These are phyloP conservation scores for Phyllotreta striolata DNA, from an alignment of 2,888 invertebrate species.

Conservation along the genomic window DNA sequence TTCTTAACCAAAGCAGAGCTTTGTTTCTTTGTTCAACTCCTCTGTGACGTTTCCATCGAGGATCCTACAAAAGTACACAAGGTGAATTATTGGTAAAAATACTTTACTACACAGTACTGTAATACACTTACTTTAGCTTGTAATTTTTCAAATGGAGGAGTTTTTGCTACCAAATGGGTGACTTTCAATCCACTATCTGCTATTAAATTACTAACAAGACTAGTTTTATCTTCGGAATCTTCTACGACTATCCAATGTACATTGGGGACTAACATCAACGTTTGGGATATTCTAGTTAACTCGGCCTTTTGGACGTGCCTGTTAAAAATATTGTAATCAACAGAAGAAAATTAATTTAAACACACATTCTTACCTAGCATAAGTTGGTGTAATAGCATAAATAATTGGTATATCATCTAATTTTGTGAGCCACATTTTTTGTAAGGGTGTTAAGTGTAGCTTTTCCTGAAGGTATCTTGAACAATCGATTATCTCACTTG, in stretches of 20 bases:
- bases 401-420: conserved; percentile 69
- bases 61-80: conserved; percentile 62
- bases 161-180: conserved; percentile 72
- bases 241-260: conserved; percentile 95
- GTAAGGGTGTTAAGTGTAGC: conserved; percentile 17
- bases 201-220: conserved; percentile 78
- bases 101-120: no score
- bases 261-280: conserved; percentile 84
- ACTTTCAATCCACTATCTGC: conserved; percentile 65
- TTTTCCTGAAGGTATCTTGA: conserved; percentile 11
- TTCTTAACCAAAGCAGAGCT: conserved; percentile 82
- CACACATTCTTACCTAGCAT: conserved; percentile 72
- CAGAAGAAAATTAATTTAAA: neutral
- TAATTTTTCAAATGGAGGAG: conserved; percentile 75
- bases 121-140: conserved; percentile 66
- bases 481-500: conserved; percentile 13
- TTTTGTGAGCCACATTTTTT: conserved; percentile 17
- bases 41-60: conserved; percentile 81
- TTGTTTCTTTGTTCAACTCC: conserved; percentile 92
- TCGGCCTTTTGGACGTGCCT: conserved; percentile 94
- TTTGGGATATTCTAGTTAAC: conserved; percentile 87
- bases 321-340: conserved; percentile 1
- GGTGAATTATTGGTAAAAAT: no score
- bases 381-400: conserved; percentile 93
- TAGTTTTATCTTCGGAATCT: conserved; percentile 77